Evolutionary conservation across 2,113 vertebrate species (phyloP), one percentile per base, ranked within the genome.

Genomic region (Paratilapia polleni): DNA sequence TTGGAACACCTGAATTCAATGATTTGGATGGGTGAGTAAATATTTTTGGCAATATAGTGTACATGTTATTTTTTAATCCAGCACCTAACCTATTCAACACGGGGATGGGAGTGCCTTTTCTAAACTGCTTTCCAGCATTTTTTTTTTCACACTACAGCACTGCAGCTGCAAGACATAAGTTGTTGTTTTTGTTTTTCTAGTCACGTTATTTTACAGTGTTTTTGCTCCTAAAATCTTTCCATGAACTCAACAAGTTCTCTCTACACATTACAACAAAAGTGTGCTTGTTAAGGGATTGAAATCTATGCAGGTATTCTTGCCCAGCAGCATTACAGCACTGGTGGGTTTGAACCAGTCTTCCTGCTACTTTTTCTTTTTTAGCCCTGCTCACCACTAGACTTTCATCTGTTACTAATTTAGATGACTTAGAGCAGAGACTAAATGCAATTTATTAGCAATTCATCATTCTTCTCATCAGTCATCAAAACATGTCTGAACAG

Each of bases 401-500:
- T 49, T 83, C 82, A 90, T 90, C 68, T 89, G 85, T 64, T 80
- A 22, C 41, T 58, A 47, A 86, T 85, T 85, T 63, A 62, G 38
- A 83, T 20, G 63, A 80, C 54, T 73, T 8, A 14, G 22, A 63
- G 70, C 38, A 4, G 43, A 84, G 61, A 74, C 62, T 8, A 52
- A 70, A 83, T 76, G 78, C 47, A 31, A 84, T 89, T 70, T 82
- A 76, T 81, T 54, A 26, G 24, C 61, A 79, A 85, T 89, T 91
- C 70, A 87, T 87, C 76, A 61, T 57, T 4, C 8, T 77, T 84
- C 76, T n/a, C 78, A 70, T 85, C 74, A 47, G 2, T 56, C 78
- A 84, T 86, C 77, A 54, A 15, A 83, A 91, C 90, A 1, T 83
- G 93, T 83, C 82, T 52, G 80, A 70, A 75, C 87, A 61, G 63